These are phyloP conservation scores for Lacanobia wlatinum DNA, from an alignment of 2,888 invertebrate species.

Conservation along the genomic window DNA sequence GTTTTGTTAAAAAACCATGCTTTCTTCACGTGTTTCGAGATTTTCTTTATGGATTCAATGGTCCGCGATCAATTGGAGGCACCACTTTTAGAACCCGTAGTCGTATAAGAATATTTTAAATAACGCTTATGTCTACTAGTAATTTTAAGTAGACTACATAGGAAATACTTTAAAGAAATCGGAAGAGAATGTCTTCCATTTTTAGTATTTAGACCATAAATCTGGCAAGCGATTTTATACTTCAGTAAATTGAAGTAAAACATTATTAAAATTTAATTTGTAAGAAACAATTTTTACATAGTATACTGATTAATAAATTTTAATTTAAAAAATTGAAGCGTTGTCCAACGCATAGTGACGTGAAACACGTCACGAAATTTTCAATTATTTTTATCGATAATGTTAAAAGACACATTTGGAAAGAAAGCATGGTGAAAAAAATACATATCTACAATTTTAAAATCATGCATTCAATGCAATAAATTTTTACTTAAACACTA, in stretches of 20 bases:
- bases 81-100: slow-evolving; percentile 57
- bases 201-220: slow-evolving; percentile 63
- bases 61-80: slow-evolving; percentile 59
- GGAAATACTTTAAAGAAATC: slow-evolving; percentile 64
- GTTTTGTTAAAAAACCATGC: slow-evolving; percentile 63
- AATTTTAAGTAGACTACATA: slow-evolving; percentile 64
- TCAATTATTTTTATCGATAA: slow-evolving; percentile 59
- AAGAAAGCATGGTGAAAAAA: slow-evolving; percentile 70
- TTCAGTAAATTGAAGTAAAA: slow-evolving; percentile 65
- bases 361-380: slow-evolving; percentile 33
- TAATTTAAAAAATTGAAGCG: slow-evolving; percentile 58
- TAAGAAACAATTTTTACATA: slow-evolving; percentile 63
- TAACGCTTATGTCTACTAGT: slow-evolving; percentile 65
- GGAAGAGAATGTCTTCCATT: slow-evolving; percentile 59
- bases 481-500: slow-evolving; percentile 68
- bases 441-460: slow-evolving; percentile 72
- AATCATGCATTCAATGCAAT: slow-evolving; percentile 84
- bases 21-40: slow-evolving; percentile 58
- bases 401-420: slow-evolving; percentile 64
- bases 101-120: slow-evolving; percentile 63
- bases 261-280: slow-evolving; percentile 61
- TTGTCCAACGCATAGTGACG: slow-evolving; percentile 41
- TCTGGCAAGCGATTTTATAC: slow-evolving; percentile 61
- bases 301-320: slow-evolving; percentile 56
- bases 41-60: slow-evolving; percentile 58